Conservation (phyloP, 2,797 vertebrate species). For the Hoplostethus atlanticus region DNA sequence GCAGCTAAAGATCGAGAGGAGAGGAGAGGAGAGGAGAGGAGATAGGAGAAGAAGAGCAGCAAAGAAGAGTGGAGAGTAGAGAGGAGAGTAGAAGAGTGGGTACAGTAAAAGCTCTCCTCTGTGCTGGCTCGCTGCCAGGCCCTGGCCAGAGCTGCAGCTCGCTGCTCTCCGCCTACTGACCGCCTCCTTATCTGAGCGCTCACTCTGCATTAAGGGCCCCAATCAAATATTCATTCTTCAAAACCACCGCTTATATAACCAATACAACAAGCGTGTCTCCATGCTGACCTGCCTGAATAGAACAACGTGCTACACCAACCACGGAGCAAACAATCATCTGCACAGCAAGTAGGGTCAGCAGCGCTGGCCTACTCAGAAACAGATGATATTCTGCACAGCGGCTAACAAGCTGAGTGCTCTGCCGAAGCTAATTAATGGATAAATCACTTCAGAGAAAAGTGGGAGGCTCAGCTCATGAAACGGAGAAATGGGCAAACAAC, state of each 20-base stretch:
- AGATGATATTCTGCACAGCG: slow-evolving; percentile 54
- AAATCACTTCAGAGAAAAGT: slow-evolving; percentile 57
- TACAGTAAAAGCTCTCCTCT: slow-evolving; percentile 77
- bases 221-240: slow-evolving; percentile 88
- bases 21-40: neutral
- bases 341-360: slow-evolving; percentile 60
- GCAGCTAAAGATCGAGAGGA: slow-evolving; percentile 34
- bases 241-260: slow-evolving; percentile 83
- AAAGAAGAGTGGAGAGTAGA: slow-evolving; percentile 4
- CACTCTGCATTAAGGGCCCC: slow-evolving; percentile 83
- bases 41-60: neutral
- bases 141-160: slow-evolving; percentile 78
- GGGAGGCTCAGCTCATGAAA: slow-evolving; percentile 38
- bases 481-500: slow-evolving; percentile 36
- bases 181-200: slow-evolving; percentile 83
- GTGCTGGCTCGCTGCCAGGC: slow-evolving; percentile 71
- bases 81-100: slow-evolving; percentile 63
- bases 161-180: slow-evolving; percentile 79
- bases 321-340: slow-evolving; percentile 64
- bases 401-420: slow-evolving; percentile 52
- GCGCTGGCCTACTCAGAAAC: slow-evolving; percentile 54
- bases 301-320: slow-evolving; percentile 63
- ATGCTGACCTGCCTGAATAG: slow-evolving; percentile 63
- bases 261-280: slow-evolving; percentile 70
- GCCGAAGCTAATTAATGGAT: slow-evolving; percentile 70